These are phyloP conservation scores for Falco cherrug DNA, from an alignment of 2,797 vertebrate species.

Conservation along the genomic window DNA sequence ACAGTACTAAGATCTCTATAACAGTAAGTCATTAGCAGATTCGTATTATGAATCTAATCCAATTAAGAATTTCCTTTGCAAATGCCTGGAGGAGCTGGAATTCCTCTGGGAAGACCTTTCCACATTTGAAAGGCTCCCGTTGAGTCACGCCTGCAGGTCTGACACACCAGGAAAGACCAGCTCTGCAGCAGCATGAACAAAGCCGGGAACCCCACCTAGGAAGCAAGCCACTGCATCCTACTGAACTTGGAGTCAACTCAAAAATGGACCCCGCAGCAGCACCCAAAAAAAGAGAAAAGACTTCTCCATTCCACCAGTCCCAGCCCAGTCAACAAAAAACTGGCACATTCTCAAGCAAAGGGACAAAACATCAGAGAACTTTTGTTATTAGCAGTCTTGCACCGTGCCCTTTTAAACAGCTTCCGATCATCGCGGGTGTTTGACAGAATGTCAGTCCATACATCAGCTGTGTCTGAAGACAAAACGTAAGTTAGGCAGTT, in stretches of 20 bases:
- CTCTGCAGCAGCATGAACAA: background rate
- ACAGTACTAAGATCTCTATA: constrained; percentile 50
- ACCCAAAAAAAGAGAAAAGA: background rate
- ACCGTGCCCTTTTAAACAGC: background rate
- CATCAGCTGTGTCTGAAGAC: background rate
- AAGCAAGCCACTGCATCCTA: background rate
- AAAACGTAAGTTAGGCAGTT: background rate
- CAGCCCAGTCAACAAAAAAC: background rate
- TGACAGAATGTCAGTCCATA: background rate
- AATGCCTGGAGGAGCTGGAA: constrained; percentile 62
- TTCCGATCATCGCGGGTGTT: background rate
- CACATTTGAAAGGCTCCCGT: constrained; percentile 30
- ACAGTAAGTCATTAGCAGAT: constrained; percentile 62
- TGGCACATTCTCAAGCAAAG: background rate
- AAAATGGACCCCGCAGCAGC: background rate
- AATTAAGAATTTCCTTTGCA: constrained; percentile 70
- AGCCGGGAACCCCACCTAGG: background rate
- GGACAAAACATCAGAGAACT: background rate
- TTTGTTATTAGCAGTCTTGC: background rate
- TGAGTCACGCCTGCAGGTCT: constrained; percentile 38
- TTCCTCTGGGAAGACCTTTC: constrained; percentile 61
- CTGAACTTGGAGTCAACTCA: background rate
- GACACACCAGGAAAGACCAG: constrained; percentile 51
- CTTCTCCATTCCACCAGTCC: background rate
- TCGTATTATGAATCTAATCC: constrained; percentile 67